Conservation (phyloP, 2,797 vertebrate species). For the Amphiprion clarkii region DNA sequence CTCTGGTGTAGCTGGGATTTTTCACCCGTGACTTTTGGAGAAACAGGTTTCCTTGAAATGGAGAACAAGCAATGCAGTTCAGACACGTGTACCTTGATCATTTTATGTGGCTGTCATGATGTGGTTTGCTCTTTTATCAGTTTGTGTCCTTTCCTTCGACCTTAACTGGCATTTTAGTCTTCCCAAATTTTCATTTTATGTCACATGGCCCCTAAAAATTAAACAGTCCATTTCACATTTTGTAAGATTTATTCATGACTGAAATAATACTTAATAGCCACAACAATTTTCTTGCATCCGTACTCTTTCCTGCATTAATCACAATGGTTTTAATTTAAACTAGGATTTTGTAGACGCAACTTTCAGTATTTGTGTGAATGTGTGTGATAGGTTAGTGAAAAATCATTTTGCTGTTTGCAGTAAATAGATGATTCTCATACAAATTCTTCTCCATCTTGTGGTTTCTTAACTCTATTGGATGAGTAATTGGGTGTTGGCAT, state of each 20-base stretch:
- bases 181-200: not conserved
- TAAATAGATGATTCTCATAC: not conserved
- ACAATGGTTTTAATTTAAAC: not conserved
- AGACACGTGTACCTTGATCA: not conserved
- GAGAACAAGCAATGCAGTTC: constrained; percentile 4
- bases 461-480: not conserved
- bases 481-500: not conserved
- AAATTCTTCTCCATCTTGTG: not conserved
- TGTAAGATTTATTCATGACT: not conserved
- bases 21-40: constrained; percentile 37
- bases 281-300: not conserved
- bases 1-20: constrained; percentile 37
- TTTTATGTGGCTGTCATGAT: not conserved
- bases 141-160: not conserved
- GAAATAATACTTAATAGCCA: not conserved
- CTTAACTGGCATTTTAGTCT: not conserved
- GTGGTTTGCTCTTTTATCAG: not conserved
- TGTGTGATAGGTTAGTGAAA: not conserved
- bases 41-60: constrained; percentile 66
- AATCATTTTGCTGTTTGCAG: not conserved
- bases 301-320: not conserved
- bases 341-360: not conserved
- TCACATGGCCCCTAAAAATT: not conserved
- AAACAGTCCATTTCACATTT: not conserved
- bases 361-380: not conserved